Evolutionary conservation across 2,888 invertebrate species (phyloP).

Genomic region (Pheosia gnoma): DNA sequence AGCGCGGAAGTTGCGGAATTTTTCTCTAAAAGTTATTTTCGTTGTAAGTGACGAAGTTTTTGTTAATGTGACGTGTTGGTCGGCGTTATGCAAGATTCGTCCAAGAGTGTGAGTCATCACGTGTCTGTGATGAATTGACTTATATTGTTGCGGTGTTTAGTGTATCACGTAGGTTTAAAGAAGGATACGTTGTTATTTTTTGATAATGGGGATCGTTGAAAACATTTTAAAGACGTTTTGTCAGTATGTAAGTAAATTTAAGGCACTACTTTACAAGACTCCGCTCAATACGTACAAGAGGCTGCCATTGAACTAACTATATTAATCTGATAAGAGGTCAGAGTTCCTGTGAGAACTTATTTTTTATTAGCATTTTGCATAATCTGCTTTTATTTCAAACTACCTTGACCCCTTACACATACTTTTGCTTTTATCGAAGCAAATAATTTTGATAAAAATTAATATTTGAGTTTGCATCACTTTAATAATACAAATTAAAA

Average conservation of each 20-base stretch:
- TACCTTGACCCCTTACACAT: too few relatives aligned
- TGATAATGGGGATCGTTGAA: slow-evolving; percentile 55
- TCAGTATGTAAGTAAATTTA: slow-evolving; percentile 12
- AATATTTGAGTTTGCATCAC: too few relatives aligned
- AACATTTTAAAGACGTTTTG: slow-evolving; percentile 55
- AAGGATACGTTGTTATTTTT: slow-evolving; percentile 30
- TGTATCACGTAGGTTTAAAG: slow-evolving; percentile 28
- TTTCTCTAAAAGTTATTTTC: slow-evolving; percentile 57
- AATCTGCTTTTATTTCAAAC: too few relatives aligned
- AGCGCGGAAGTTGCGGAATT: slow-evolving; percentile 58
- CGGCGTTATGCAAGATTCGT: slow-evolving; percentile 56
- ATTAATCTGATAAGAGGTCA: too few relatives aligned
- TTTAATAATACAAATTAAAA: too few relatives aligned
- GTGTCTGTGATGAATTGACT: slow-evolving; percentile 21
- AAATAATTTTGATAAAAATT: too few relatives aligned
- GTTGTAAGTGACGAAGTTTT: slow-evolving; percentile 38
- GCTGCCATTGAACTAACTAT: too few relatives aligned
- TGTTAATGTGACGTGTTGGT: slow-evolving; percentile 45
- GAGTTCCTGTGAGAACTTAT: too few relatives aligned
- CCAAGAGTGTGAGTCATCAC: slow-evolving; percentile 37
- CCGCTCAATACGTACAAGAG: too few relatives aligned
- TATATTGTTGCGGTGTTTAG: slow-evolving; percentile 17
- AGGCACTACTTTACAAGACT: too few relatives aligned
- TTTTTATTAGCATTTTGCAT: too few relatives aligned
- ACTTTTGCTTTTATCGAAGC: too few relatives aligned